phyloP scores from a whole-genome alignment of 2,797 vertebrate genomes.

The Chromobotia macracanthus region DNA sequence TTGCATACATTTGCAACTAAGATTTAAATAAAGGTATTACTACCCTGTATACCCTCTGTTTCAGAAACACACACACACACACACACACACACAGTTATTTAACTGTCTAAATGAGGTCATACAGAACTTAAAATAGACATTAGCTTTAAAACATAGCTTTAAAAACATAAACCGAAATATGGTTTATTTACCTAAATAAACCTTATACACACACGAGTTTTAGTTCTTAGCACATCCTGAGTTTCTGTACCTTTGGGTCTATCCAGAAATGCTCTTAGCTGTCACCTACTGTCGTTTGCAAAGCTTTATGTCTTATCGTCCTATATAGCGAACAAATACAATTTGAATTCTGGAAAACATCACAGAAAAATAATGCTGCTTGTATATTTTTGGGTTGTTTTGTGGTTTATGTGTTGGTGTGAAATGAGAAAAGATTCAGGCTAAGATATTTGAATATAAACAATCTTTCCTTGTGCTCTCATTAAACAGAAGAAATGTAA shows the following conservation, averaged over 20 bases:
- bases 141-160: no score
- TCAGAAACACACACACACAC: not conserved
- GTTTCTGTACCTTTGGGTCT: conserved; percentile 29
- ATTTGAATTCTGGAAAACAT: conserved; percentile 1
- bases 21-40: conserved; percentile 27
- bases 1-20: conserved; percentile 32
- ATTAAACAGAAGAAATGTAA: conserved; percentile 26
- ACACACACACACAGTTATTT: not conserved
- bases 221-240: conserved; percentile 22
- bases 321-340: not conserved
- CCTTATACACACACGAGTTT: not conserved
- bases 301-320: not conserved
- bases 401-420: not conserved
- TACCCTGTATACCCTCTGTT: conserved; percentile 38
- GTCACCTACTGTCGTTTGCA: conserved; percentile 17
- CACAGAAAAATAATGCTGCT: not conserved
- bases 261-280: conserved; percentile 57
- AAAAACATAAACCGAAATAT: no score
- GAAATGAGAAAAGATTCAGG: not conserved
- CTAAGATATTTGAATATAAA: not conserved
- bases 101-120: no score
- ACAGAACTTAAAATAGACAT: no score
- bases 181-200: no score
- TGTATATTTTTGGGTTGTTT: not conserved
- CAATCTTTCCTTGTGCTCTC: not conserved